Evolutionary conservation across 2,888 invertebrate species (phyloP), one percentile per base, ranked within the genome.

Genomic region (Melanophora roralis): DNA sequence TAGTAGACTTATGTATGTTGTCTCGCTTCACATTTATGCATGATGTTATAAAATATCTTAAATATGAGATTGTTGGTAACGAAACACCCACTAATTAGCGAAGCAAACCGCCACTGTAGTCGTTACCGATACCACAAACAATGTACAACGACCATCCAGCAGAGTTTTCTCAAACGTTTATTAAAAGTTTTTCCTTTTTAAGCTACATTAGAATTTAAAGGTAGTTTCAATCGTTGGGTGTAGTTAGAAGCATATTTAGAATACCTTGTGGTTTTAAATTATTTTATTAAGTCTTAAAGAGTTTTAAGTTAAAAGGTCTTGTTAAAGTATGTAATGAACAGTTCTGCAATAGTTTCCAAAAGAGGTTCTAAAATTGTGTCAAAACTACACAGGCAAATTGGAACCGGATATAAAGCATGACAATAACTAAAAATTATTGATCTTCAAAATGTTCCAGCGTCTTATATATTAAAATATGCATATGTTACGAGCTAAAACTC

Each of bases 11-110:
- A 16, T 19, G 12, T 36, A 43, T 38, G 51, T 43, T n/a, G 6
- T 6, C 3, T 27, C 51, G 27, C 43, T 51, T 19, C 3, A 67
- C 40, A 60, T 34, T 40, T 45, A 53, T 36, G 60, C 53, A 47
- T 55, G 72, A 67, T 65, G 27, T 67, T 71, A 55, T 67, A 40
- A 72, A 76, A 76, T 72, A 80, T 80, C 75, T 80, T 80, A 43
- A 60, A 72, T 75, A 64, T 68, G 57, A 72, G 75, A 67, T 68
- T 62, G 75, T 74, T 69, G 64, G 81, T 82, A 82, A 82, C 74
- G 74, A 74, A 78, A 82, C 82, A 82, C 81, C 82, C 82, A 82
- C 81, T 81, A 81, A 82, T 82, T 82, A 82, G 81, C 53, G 68
- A 68, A 72, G 76, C 55, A 74, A 74, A 71, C 81, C 81, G 82